Conservation (phyloP, 2,113 vertebrate species). For the Anas platyrhynchos region DNA sequence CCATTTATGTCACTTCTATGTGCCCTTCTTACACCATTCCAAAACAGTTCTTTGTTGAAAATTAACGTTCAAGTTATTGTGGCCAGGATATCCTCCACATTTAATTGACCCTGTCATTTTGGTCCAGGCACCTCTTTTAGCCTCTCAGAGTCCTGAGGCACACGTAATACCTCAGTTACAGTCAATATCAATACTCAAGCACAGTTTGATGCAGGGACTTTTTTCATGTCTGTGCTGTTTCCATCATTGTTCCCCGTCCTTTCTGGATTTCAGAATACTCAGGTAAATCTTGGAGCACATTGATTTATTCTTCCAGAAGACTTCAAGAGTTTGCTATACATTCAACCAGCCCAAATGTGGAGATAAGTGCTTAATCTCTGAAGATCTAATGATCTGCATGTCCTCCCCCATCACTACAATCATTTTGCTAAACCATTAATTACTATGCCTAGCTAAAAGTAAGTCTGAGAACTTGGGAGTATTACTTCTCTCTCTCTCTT, state of each 20-base stretch:
- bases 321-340: not conserved
- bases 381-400: not conserved
- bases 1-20: not conserved
- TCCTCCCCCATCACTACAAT: not conserved
- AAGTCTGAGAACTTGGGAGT: not conserved
- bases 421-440: not conserved
- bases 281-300: not conserved
- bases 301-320: not conserved
- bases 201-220: too few species aligned
- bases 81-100: not conserved
- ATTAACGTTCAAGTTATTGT: not conserved
- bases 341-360: not conserved
- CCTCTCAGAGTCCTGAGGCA: not conserved
- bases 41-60: not conserved
- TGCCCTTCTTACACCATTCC: not conserved
- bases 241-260: not conserved
- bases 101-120: not conserved
- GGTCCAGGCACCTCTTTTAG: not conserved
- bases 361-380: not conserved
- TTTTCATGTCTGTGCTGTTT: not conserved
- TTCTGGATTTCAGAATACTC: not conserved
- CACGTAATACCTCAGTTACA: accelerated
- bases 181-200: not conserved
- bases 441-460: not conserved
- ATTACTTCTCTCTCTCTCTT: not conserved